Evolutionary conservation across 1,140 invertebrate genomes (phyloP).

Genomic region (Homalodisca vitripennis): DNA sequence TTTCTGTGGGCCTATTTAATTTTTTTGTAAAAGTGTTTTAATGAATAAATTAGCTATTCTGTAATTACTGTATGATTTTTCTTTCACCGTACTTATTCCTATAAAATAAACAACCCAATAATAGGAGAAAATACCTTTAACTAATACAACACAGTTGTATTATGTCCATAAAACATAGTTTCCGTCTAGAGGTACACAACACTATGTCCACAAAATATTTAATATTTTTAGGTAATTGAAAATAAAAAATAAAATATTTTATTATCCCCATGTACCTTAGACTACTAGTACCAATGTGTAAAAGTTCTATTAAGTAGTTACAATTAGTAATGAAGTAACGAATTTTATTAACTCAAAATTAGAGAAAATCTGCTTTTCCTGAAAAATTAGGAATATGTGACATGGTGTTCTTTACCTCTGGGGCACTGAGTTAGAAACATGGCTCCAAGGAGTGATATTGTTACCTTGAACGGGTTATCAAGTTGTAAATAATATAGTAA

Average conservation of each 20-base stretch:
- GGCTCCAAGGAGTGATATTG: no score
- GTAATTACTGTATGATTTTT: not conserved
- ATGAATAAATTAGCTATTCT: not conserved
- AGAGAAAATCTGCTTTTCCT: not conserved
- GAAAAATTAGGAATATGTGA: slow-evolving; percentile 2
- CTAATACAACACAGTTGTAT: no score
- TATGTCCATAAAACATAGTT: slow-evolving; percentile 10
- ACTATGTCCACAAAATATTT: not conserved
- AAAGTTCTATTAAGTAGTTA: not conserved
- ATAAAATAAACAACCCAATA: not conserved
- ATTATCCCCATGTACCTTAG: not conserved
- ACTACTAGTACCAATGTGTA: not conserved
- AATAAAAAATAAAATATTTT: not conserved
- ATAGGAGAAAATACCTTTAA: not conserved
- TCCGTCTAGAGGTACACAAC: not conserved
- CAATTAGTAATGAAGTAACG: not conserved
- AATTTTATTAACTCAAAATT: not conserved
- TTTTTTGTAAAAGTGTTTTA: not conserved
- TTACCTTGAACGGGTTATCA: no score
- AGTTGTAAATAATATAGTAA: no score
- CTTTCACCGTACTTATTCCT: not conserved
- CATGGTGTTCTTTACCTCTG: slow-evolving; percentile 13
- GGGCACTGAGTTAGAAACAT: no score
- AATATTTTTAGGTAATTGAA: not conserved
- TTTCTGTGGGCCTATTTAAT: no score